phyloP scores from a whole-genome alignment of 2,113 vertebrate species.

The Emydocephalus ijimae region DNA sequence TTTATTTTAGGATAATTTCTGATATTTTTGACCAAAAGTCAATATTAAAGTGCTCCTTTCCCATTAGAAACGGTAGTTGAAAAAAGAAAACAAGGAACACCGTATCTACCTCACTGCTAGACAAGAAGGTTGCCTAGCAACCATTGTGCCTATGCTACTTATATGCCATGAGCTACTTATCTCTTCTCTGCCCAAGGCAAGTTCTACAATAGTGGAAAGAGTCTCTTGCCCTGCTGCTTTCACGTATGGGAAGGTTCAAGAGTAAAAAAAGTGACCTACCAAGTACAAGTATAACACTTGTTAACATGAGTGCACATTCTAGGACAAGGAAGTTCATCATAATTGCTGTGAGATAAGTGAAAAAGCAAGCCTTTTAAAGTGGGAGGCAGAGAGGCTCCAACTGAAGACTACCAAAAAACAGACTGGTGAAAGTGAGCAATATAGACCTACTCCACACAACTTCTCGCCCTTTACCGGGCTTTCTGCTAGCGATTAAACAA shows the following conservation, averaged over 20 bases:
- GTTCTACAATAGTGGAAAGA: not conserved
- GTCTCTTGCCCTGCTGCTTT: not conserved
- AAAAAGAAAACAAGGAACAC: not conserved
- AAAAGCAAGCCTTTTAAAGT: not conserved
- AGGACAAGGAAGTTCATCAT: not conserved
- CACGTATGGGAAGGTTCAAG: not conserved
- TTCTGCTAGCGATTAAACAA: not conserved
- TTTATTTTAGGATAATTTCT: not conserved
- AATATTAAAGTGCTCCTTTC: not conserved
- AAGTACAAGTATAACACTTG: not conserved
- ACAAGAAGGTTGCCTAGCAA: conserved; percentile 22
- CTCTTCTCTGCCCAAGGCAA: not conserved
- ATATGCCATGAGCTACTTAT: not conserved
- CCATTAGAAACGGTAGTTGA: not conserved
- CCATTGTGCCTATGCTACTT: not conserved
- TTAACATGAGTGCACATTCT: not conserved
- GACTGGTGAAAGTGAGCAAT: not conserved
- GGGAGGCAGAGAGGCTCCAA: not conserved
- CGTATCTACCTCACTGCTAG: not conserved
- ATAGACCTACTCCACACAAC: not conserved
- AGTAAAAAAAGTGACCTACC: not conserved
- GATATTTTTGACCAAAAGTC: not conserved
- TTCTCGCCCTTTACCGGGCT: not conserved
- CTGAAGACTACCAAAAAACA: not conserved
- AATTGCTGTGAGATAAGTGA: not conserved